Base-by-base conservation (phyloP, 2,888 invertebrate genomes). In the Drosophila stalkeri region DNA sequence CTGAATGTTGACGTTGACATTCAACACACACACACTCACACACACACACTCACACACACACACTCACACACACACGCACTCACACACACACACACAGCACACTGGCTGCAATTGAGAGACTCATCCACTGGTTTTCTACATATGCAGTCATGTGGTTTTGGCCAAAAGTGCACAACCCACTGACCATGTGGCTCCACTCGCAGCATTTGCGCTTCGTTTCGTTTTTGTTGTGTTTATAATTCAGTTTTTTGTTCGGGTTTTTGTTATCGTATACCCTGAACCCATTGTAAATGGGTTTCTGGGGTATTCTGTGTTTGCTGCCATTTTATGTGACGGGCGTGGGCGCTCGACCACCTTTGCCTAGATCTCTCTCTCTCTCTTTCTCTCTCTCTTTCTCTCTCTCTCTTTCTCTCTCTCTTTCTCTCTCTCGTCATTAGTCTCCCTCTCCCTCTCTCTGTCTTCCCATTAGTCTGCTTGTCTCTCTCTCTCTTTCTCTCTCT, bases 1-100 rank as follows among this genome's bases (percentile, higher is more conserved):
- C 80, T 84, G 87, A 86, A 78, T 70, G 68, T 75, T 80, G 84
- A 80, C 78, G 78, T 86, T 87, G 82, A 77, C 89, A 86, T 84
- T 85, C 87, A 73, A 75, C 59, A 43, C 78, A 69, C 65, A 57
- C 63, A n/a, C 41, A 16, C 46, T 47, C 52, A 46, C 46, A 23
- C 18, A 16, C 49, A 49, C 43, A 27, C n/a, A 27, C 54, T 52
- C 47, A 54, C 62, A 51, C 57, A 51, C 41, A 49, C 49, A 46
- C 33, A 33, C 33, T 8, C 33, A 33, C 33, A 33, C 39, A 16
- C 39, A 2, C 7, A 39, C 39, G 2, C 16, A 39, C 33, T 8
- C 33, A 33, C 33, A 33, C 39, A 16, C 39, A 2, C 7, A 39
- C 39, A 2, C 16, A 39, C n/a, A n/a, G n/a, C 35, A 57, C 39